Conservation (phyloP, 2,113 vertebrate genomes). For the Daphoenositta chrysoptera region DNA sequence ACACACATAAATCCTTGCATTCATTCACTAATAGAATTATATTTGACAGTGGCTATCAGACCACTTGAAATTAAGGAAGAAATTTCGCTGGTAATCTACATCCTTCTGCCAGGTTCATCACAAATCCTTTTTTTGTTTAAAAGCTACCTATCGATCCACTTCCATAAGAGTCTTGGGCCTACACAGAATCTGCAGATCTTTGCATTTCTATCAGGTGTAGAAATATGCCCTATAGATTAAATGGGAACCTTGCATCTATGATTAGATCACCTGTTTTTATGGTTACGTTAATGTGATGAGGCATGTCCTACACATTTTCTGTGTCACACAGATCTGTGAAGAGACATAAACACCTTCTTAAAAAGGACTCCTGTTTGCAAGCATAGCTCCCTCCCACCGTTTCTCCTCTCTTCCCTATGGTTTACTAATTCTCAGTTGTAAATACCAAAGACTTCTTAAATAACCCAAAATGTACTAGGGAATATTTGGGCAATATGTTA, state of each 20-base stretch:
- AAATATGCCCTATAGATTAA: background rate
- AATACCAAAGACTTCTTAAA: background rate
- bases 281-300: background rate
- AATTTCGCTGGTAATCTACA: background rate
- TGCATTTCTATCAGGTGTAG: background rate
- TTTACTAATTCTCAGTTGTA: background rate
- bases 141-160: background rate
- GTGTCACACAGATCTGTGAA: background rate
- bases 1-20: background rate
- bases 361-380: background rate
- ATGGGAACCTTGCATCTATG: rapidly evolving
- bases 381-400: background rate
- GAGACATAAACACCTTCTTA: background rate
- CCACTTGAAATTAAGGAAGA: background rate
- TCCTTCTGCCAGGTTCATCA: background rate
- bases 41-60: background rate
- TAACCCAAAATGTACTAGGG: background rate
- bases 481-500: background rate
- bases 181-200: background rate
- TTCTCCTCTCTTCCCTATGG: background rate
- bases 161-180: background rate
- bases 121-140: background rate
- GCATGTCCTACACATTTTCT: background rate
- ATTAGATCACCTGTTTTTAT: background rate
- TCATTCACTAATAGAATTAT: background rate